A percentile compares a stretch with the other conserved stretches of the same genome.
Evolutionary conservation across 2,113 vertebrate species (phyloP).

Genomic region (Hyla sarda): DNA sequence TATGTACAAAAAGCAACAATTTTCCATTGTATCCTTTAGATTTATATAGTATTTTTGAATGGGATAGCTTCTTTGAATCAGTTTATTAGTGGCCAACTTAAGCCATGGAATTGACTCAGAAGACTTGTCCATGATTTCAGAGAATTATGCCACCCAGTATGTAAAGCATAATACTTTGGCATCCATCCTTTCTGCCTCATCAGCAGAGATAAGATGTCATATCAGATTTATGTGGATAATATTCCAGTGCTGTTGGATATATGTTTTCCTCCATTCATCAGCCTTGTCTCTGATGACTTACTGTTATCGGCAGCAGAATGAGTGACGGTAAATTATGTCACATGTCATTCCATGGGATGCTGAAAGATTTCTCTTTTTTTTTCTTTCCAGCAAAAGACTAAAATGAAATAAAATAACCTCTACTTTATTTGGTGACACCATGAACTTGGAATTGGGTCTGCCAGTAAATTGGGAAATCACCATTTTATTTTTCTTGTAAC

Average conservation of each 20-base stretch:
- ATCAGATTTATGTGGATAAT: conserved; percentile 42
- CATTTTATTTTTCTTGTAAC: neutral
- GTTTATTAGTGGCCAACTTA: neutral
- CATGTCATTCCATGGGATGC: conserved; percentile 23
- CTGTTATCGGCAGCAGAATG: conserved; percentile 37
- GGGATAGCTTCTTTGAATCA: neutral
- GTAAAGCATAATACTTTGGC: conserved; percentile 1
- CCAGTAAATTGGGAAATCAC: neutral
- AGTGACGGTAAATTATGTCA: conserved; percentile 48
- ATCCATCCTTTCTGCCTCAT: conserved; percentile 26
- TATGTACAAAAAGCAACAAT: too few relatives aligned
- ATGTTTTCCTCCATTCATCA: conserved; percentile 51
- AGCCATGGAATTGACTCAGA: conserved; percentile 16
- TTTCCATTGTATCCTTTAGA: too few relatives aligned
- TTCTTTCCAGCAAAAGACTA: neutral
- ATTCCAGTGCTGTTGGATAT: conserved; percentile 47
- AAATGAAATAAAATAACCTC: neutral
- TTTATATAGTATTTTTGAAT: too few relatives aligned
- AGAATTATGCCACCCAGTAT: conserved; percentile 16
- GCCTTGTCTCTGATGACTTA: conserved; percentile 36
- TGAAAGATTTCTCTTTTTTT: conserved; percentile 1
- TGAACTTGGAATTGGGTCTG: neutral
- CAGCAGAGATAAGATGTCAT: conserved; percentile 48
- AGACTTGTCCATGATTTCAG: conserved; percentile 15
- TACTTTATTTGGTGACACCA: neutral